Evolutionary conservation across 2,888 invertebrate species (phyloP), one percentile per base, ranked within the genome.

Genomic region (Marasmarcha lunaedactyla): DNA sequence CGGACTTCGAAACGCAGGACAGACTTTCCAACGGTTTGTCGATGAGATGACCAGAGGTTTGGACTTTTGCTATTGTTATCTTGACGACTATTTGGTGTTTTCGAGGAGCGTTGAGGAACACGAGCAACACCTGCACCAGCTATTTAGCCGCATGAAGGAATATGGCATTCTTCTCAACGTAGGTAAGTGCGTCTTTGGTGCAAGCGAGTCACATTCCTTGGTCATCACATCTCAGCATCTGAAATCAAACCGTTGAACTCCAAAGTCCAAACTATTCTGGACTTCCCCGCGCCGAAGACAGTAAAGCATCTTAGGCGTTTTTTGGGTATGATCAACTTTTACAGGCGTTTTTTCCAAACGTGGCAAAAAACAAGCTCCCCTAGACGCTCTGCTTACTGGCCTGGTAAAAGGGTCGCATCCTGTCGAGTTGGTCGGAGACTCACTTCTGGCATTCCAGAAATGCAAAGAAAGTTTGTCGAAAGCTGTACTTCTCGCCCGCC

Each of bases 221-320:
- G 42, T 6, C 36, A 39, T 12, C 30, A 7, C 30, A 30, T 30
- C 4, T 30, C 30, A 7, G n/a, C 4, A n/a, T 3, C 14, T 35
- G 36, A 25, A 12, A 25, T 12, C 1, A 25, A 35, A 15, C 60
- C 61, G 2, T 42, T 55, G n/a, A 40, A 44, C 1, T 49, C 52
- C 7, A 52, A 53, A 15, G 61, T 64, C 0, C 33, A 56, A 14
- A 54, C 51, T 1, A 57, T 68, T 1, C 7, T 6, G 12, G 34
- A 52, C 0, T 58, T 51, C 15, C 39, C 52, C 2, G 41, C 39
- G 15, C 66, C 63, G 0, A 40, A 27, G 9, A 59, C 53, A 1
- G 51, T 54, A 0, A 52, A 52, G 14, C 42, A 57, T 9, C 42
- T 72, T 0, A 42, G 55, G 3, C 54, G 7, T 64, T 51, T 42